Evolutionary conservation across 2,888 invertebrate genomes (phyloP).

Genomic region (Drosophila paramelanica): DNA sequence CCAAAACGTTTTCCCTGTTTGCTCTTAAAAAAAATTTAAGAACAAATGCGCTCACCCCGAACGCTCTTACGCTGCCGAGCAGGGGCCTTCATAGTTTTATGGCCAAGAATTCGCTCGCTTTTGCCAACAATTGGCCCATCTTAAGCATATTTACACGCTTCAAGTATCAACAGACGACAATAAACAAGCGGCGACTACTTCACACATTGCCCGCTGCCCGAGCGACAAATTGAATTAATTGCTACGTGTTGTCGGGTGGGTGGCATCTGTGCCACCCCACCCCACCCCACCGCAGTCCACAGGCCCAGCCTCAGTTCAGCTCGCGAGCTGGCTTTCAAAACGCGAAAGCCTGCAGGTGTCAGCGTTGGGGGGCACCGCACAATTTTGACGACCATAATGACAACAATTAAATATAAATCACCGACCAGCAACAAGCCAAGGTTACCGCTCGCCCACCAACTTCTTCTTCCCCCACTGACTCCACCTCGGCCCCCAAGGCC

Average conservation of each 20-base stretch:
- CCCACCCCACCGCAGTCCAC: neutral
- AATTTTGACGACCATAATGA: constrained; percentile 80
- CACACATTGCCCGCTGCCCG: constrained; percentile 41
- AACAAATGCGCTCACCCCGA: constrained; percentile 7
- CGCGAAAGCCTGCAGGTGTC: constrained; percentile 45
- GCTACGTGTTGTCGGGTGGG: constrained; percentile 27
- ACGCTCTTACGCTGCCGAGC: no score
- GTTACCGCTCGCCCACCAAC: constrained; percentile 12
- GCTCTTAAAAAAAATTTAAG: constrained; percentile 33
- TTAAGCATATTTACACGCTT: constrained; percentile 61
- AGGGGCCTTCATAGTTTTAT: constrained; percentile 16
- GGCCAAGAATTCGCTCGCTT: constrained; percentile 9
- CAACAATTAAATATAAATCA: constrained; percentile 83
- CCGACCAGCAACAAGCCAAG: constrained; percentile 67
- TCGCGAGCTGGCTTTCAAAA: constrained; percentile 24
- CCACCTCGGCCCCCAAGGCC: neutral
- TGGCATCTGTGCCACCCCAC: no score
- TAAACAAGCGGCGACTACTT: constrained; percentile 36
- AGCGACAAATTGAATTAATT: constrained; percentile 56
- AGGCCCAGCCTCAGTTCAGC: neutral
- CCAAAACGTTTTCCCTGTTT: constrained; percentile 1
- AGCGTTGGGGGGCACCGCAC: constrained; percentile 29
- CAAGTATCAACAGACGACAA: constrained; percentile 54
- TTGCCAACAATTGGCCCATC: constrained; percentile 48
- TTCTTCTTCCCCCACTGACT: neutral